phyloP scores from a whole-genome alignment of 2,888 invertebrate species.

The Orchesella flavescens region DNA sequence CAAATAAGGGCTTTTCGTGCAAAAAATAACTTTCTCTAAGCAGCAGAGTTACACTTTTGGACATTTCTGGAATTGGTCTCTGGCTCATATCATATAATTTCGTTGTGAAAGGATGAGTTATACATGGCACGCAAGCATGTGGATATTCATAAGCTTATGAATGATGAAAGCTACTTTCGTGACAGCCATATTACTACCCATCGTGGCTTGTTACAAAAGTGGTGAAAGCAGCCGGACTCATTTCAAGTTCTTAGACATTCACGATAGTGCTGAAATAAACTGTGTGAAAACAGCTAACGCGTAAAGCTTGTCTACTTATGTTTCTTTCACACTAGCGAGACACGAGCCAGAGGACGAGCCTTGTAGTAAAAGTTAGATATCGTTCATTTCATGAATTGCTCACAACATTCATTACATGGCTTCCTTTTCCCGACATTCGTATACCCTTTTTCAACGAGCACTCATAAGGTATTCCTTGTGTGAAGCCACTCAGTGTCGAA shows the following conservation, averaged over 20 bases:
- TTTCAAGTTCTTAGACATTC: neutral
- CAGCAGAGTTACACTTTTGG: no score
- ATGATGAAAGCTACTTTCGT: neutral
- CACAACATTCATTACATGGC: neutral
- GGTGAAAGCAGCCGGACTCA: neutral
- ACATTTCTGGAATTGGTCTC: no score
- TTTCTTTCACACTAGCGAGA: neutral
- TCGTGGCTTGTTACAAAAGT: neutral
- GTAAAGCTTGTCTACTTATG: constrained; percentile 2
- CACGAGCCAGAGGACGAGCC: neutral
- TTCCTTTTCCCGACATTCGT: neutral
- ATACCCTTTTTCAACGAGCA: neutral
- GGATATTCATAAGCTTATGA: neutral
- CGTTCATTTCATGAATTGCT: constrained; percentile 5
- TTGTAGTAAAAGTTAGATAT: neutral
- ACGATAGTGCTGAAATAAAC: neutral
- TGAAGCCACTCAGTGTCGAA: constrained; percentile 24
- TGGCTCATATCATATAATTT: no score
- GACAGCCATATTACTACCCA: neutral
- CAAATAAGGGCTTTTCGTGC: constrained; percentile 2
- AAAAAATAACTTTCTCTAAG: neutral
- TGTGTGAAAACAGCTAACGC: neutral
- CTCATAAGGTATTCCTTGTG: constrained; percentile 30
- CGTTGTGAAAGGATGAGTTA: neutral
- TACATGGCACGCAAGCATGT: neutral